Conservation (phyloP, 2,113 vertebrate genomes). For the Aplodontia rufa region DNA sequence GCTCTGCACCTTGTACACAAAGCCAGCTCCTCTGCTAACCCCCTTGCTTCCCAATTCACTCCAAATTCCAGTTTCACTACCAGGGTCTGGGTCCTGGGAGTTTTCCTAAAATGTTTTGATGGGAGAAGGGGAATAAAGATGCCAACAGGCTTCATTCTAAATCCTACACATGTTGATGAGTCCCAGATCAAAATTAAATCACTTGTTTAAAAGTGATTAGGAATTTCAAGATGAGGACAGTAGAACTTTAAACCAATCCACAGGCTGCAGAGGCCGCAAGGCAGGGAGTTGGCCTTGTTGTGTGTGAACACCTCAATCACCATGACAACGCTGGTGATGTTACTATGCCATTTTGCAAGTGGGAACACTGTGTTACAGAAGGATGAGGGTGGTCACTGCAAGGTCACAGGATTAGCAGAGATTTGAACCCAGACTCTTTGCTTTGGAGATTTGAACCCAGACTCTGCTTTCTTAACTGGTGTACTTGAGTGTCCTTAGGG, state of each 20-base stretch:
- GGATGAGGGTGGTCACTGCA: too few relatives aligned
- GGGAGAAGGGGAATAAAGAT: neutral
- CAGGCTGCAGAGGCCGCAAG: neutral
- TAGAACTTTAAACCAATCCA: neutral
- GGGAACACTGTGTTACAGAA: neutral
- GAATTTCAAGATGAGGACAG: neutral
- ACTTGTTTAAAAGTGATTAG: neutral
- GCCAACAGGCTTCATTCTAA: neutral
- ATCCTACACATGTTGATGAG: neutral
- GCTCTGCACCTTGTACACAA: fast-evolving
- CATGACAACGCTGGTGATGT: neutral
- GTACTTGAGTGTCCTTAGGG: neutral
- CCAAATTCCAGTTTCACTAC: neutral
- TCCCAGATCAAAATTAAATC: neutral
- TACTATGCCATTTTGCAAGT: neutral
- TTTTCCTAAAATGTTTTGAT: neutral
- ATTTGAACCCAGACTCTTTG: too few relatives aligned
- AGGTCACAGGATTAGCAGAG: neutral
- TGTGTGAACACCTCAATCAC: neutral
- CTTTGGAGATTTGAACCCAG: neutral
- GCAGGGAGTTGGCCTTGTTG: neutral
- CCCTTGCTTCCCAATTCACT: fast-evolving
- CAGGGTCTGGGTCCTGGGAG: neutral
- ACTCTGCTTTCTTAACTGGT: neutral
- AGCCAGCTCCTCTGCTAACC: neutral